phyloP scores from a whole-genome alignment of 2,797 vertebrate genomes.

The Heterohyrax brucei region DNA sequence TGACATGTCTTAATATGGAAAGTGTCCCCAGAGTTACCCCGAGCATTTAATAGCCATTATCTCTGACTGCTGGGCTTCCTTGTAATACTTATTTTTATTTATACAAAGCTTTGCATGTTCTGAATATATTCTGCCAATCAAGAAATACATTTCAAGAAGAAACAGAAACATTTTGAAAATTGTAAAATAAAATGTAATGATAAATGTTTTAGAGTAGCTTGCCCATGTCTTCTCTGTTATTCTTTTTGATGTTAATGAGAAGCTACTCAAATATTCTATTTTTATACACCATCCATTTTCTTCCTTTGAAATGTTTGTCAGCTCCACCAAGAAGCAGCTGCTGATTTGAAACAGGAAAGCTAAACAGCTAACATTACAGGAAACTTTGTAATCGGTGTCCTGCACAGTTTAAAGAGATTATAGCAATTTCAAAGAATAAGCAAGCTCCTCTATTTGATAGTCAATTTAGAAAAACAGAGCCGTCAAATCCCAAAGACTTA shows the following conservation, averaged over 20 bases:
- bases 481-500: not conserved
- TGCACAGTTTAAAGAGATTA: not conserved
- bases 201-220: slow-evolving; percentile 50
- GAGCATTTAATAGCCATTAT: not conserved
- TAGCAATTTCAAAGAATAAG: not conserved
- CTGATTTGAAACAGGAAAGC: slow-evolving; percentile 70
- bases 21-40: not conserved
- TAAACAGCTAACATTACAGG: slow-evolving; percentile 57
- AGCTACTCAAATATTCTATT: slow-evolving; percentile 23
- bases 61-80: not conserved
- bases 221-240: not conserved
- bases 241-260: slow-evolving; percentile 61
- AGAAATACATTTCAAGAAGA: slow-evolving; percentile 55
- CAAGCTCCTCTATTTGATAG: not conserved
- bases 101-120: not conserved
- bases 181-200: not conserved
- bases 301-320: slow-evolving; percentile 42
- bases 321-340: slow-evolving; percentile 61
- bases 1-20: not conserved
- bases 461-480: not conserved
- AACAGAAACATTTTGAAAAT: slow-evolving; percentile 49
- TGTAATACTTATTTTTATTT: not conserved
- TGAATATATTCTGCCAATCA: slow-evolving; percentile 6
- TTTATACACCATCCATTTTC: slow-evolving; percentile 12
- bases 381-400: not conserved